phyloP scores from a whole-genome alignment of 2,113 vertebrate genomes.

The Octodon degus region DNA sequence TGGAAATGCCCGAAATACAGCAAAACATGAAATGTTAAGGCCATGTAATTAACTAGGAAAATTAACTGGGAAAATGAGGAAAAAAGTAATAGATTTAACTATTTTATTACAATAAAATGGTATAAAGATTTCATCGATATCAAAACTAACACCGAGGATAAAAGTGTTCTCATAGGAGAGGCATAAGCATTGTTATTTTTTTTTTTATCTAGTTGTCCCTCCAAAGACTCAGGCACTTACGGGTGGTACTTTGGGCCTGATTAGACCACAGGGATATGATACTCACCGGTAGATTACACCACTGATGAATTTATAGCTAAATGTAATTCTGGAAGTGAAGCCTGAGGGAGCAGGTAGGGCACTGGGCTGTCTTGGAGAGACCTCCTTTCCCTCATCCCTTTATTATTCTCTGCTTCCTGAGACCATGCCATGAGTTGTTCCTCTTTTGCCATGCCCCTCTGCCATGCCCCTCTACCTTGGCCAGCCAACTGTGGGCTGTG shows the following conservation, averaged over 20 bases:
- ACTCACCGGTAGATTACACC: not conserved
- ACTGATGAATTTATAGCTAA: not conserved
- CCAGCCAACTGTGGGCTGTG: not conserved
- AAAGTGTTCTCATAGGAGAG: not conserved
- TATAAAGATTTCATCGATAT: not conserved
- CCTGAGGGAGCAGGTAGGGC: not conserved
- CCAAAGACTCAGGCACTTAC: not conserved
- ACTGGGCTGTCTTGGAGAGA: not conserved
- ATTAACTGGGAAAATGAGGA: not conserved
- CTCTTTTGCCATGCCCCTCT: not conserved
- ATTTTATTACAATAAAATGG: not conserved
- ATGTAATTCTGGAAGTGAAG: not conserved
- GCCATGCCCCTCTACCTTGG: not conserved
- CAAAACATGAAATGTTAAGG: not conserved
- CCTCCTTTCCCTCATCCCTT: not conserved
- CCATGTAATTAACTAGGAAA: not conserved
- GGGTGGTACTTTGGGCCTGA: not conserved
- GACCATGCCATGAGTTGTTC: not conserved
- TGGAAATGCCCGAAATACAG: not conserved
- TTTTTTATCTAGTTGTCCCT: not conserved
- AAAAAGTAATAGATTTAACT: not conserved
- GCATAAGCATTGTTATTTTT: not conserved
- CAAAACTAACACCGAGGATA: not conserved
- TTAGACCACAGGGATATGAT: not conserved
- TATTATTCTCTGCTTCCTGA: not conserved